These are phyloP conservation scores for Drosophila melanosoma DNA, from an alignment of 2,888 invertebrate genomes.

Conservation along the genomic window DNA sequence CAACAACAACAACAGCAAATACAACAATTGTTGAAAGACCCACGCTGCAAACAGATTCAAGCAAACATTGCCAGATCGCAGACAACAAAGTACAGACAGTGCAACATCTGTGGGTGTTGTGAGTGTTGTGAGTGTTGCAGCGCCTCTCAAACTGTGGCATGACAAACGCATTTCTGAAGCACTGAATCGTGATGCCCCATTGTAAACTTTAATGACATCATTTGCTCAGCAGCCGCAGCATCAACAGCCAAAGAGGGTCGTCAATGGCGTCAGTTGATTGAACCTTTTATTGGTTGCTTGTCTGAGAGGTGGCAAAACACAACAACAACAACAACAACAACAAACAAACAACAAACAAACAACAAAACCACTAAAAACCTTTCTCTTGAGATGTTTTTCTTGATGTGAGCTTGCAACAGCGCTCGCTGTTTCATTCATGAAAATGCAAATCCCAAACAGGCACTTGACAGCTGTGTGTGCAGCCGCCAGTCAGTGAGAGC, in stretches of 20 bases:
- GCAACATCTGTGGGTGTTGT: slow-evolving; percentile 40
- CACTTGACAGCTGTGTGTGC: slow-evolving; percentile 68
- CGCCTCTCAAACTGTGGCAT: slow-evolving; percentile 67
- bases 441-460: slow-evolving; percentile 68
- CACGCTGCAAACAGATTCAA: slow-evolving; percentile 48
- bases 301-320: slow-evolving; percentile 42
- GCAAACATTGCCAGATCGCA: slow-evolving; percentile 28
- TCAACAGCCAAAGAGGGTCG: neutral
- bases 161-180: slow-evolving; percentile 67
- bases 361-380: slow-evolving; percentile 35
- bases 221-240: slow-evolving; percentile 48
- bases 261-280: slow-evolving; percentile 69
- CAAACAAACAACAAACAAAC: slow-evolving; percentile 3
- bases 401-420: slow-evolving; percentile 18
- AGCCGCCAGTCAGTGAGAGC: slow-evolving; percentile 34
- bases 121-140: slow-evolving; percentile 47
- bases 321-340: slow-evolving; percentile 22
- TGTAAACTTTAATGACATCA: slow-evolving; percentile 71
- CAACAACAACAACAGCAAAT: slow-evolving; percentile 1
- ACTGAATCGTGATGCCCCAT: slow-evolving; percentile 61
- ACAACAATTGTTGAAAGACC: slow-evolving; percentile 41
- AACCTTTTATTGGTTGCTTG: slow-evolving; percentile 68
- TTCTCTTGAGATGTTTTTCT: slow-evolving; percentile 50
- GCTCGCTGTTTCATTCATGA: slow-evolving; percentile 68
- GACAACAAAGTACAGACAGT: slow-evolving; percentile 9